A percentile compares a stretch with the other conserved stretches of the same genome.
Conservation (phyloP, 2,113 vertebrate genomes). For the Chaetura pelagica region DNA sequence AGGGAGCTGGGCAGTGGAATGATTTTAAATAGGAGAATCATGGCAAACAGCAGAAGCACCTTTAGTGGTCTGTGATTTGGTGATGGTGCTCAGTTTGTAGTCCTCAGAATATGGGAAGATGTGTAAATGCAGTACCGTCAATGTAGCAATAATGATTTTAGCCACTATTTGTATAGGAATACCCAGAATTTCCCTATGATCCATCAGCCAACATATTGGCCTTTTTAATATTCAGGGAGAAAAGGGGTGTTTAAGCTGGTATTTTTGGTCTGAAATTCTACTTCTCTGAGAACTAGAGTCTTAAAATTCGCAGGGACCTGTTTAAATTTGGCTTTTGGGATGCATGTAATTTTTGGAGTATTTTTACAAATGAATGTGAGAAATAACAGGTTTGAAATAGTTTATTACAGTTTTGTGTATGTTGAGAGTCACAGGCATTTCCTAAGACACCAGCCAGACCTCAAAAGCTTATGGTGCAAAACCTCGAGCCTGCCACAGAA, state of each 20-base stretch:
- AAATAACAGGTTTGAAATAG: not conserved
- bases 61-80: not conserved
- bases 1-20: not conserved
- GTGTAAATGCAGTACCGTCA: not conserved
- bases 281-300: not conserved
- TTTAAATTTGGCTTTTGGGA: not conserved
- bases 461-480: not conserved
- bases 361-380: not conserved
- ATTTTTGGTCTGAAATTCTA: not conserved
- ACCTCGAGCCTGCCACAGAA: not conserved
- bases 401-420: not conserved
- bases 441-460: not conserved
- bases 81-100: not conserved
- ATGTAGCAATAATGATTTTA: not conserved
- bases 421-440: not conserved
- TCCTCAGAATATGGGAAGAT: not conserved
- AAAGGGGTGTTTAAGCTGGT: not conserved
- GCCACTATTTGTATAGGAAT: not conserved
- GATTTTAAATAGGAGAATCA: not conserved
- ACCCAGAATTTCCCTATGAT: not conserved
- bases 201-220: not conserved
- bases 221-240: not conserved
- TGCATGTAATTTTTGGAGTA: rapidly evolving
- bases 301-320: not conserved
- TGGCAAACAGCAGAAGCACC: not conserved